Base-by-base conservation (phyloP, 2,888 invertebrate genomes). In the Yponomeuta plumbellus region DNA sequence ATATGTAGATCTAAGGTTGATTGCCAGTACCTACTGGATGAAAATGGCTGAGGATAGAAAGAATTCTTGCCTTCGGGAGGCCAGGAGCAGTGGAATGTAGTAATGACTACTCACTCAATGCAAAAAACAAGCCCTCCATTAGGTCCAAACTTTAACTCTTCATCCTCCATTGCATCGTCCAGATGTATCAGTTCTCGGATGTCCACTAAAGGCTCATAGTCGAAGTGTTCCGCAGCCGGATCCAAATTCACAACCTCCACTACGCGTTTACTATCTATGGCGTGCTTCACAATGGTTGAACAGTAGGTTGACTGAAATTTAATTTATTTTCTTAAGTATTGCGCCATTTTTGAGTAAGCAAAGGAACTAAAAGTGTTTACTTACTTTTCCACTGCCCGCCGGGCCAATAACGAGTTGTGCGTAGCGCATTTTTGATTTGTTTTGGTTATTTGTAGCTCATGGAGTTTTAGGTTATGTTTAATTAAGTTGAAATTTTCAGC, bases 151-250 rank as follows among this genome's bases (percentile, higher is more conserved):
- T 95, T 94, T 40, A 99, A 81, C 75, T 97, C 96, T 71, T 97
- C 96, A 85, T 98, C 98, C 80, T 99, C 98, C 98, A 99, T 98
- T 0, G 96, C 97, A 92, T 99, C 99, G 70, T 98, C 97, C 0
- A 99, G 92, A 70, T 97, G 95, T 74, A 99, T 98, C 66, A 99
- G 89, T 84, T 99, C 96, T 65, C 97, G 86, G 70, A 97, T 95
- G 81, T 97, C 97, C 4, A 95, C 95, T 11, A 96, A 79, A 0
- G 98, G 96, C 67, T 96, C 93, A 79, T 99, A 99, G 75, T 96
- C 95, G 87, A 99, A 99, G 80, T 96, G 93, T 83, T 99, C 99
- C 0, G 99, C 99, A 0, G 99, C 99, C 0, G 99, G 99, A 85
- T 99, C 99, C 68, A 99, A 91, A 91, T 99, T 99, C 0, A 99